Percentiles rank a stretch among this genome's conserved stretches.
These are phyloP conservation scores for Casuarius casuarius DNA, from an alignment of 2,113 vertebrate species.

Conservation along the genomic window DNA sequence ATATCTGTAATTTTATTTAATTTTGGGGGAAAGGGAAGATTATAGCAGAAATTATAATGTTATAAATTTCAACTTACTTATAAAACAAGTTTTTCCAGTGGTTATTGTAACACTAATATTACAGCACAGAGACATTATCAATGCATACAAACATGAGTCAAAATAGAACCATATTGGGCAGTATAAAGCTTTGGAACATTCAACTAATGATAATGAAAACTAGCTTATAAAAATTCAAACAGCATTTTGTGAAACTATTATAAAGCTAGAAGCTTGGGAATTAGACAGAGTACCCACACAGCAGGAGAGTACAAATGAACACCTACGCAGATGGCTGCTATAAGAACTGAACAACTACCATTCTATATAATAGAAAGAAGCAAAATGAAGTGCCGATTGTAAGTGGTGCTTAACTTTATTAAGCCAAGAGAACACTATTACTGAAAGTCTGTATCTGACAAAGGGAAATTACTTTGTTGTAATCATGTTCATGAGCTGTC, in stretches of 20 bases:
- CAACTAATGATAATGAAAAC: slow-evolving; percentile 70
- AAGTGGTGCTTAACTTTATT: slow-evolving; percentile 80
- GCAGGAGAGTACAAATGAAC: slow-evolving; percentile 72
- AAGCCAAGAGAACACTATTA: slow-evolving; percentile 74
- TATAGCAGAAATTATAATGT: slow-evolving; percentile 34
- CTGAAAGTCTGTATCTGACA: slow-evolving; percentile 73
- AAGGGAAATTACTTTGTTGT: slow-evolving; percentile 78
- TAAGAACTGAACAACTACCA: slow-evolving; percentile 72
- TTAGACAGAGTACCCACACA: slow-evolving; percentile 72
- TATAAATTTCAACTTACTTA: slow-evolving; percentile 63
- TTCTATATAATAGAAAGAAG: slow-evolving; percentile 68
- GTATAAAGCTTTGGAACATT: slow-evolving; percentile 70
- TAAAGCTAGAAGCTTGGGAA: slow-evolving; percentile 66
- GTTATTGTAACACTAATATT: slow-evolving; percentile 65
- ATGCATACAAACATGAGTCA: slow-evolving; percentile 62
- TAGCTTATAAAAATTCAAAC: slow-evolving; percentile 73
- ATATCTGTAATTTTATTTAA: slow-evolving; percentile 50
- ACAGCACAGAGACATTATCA: slow-evolving; percentile 62
- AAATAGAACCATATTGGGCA: slow-evolving; percentile 71
- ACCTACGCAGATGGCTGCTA: slow-evolving; percentile 68
- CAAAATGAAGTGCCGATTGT: slow-evolving; percentile 71
- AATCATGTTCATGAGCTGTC: slow-evolving; percentile 74
- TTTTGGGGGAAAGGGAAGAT: slow-evolving; percentile 36
- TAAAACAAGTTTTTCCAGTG: slow-evolving; percentile 41
- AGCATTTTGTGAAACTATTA: slow-evolving; percentile 71